Evolutionary conservation across 2,888 invertebrate species (phyloP).

Genomic region (Elegia similella): DNA sequence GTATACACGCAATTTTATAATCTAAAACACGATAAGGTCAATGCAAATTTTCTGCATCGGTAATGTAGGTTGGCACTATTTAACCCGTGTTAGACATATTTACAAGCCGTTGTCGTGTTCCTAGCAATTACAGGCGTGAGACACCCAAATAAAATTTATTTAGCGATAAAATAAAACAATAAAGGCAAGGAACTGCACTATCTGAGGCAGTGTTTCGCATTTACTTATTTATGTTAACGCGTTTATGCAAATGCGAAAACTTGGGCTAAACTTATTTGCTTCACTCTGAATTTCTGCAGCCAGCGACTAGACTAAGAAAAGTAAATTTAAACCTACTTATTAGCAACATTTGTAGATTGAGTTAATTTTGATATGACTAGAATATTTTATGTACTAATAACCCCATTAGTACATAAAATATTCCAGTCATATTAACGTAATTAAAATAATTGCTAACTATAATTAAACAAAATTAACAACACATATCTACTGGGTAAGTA

Average conservation of each 20-base stretch:
- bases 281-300: conserved; percentile 50
- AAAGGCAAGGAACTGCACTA: conserved; percentile 39
- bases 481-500: neutral
- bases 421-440: neutral
- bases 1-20: conserved; percentile 16
- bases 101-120: conserved; percentile 13
- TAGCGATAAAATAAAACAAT: conserved; percentile 41
- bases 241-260: conserved; percentile 64
- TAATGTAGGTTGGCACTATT: conserved; percentile 14
- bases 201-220: conserved; percentile 48
- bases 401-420: neutral
- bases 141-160: conserved; percentile 12
- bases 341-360: neutral
- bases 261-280: conserved; percentile 57
- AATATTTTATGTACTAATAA: too few species aligned
- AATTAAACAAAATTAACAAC: neutral
- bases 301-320: conserved; percentile 36
- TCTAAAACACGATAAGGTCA: conserved; percentile 13
- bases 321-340: conserved; percentile 24
- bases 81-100: conserved; percentile 8
- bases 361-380: too few species aligned
- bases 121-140: conserved; percentile 2
- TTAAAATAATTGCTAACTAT: neutral
- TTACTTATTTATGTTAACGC: conserved; percentile 51
- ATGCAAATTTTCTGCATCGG: conserved; percentile 17